Evolutionary conservation across 2,888 invertebrate genomes (phyloP).

Genomic region (Cordilura impudica): DNA sequence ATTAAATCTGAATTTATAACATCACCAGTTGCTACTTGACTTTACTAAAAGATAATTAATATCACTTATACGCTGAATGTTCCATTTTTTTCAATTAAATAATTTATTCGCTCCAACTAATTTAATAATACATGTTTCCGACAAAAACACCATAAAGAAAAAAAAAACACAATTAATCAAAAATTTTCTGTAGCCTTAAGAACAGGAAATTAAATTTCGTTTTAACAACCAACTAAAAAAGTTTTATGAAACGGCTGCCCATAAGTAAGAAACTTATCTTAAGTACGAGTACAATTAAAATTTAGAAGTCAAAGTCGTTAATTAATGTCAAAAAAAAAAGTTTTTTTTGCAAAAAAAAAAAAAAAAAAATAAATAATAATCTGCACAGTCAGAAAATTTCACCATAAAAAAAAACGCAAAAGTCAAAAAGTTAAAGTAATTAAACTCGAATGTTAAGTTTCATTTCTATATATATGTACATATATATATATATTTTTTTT

Average conservation of each 20-base stretch:
- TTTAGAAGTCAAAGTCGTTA: slow-evolving; percentile 39
- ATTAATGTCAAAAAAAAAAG: slow-evolving; percentile 37
- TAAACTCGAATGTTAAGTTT: slow-evolving; percentile 47
- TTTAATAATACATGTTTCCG: not conserved
- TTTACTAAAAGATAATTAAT: no score
- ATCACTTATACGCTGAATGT: not conserved
- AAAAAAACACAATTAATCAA: slow-evolving; percentile 48
- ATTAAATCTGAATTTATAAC: no score
- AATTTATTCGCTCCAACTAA: not conserved
- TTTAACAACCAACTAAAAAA: not conserved
- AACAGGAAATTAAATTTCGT: slow-evolving; percentile 42
- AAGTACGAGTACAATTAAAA: slow-evolving; percentile 16
- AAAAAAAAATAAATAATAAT: not conserved
- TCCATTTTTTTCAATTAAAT: slow-evolving; percentile 1
- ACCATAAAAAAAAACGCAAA: not conserved
- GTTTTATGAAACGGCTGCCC: slow-evolving; percentile 3
- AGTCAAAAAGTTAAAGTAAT: slow-evolving; percentile 54
- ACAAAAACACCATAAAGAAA: not conserved
- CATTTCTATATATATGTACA: not conserved
- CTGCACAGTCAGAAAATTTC: no score
- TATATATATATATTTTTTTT: not conserved
- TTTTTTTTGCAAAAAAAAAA: not conserved
- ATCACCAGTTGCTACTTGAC: no score
- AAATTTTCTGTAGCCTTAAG: slow-evolving; percentile 15
- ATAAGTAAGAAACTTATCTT: not conserved